Evolutionary conservation across 2,888 invertebrate species (phyloP), one percentile per base, ranked within the genome.

Genomic region (Andrena flavipes): DNA sequence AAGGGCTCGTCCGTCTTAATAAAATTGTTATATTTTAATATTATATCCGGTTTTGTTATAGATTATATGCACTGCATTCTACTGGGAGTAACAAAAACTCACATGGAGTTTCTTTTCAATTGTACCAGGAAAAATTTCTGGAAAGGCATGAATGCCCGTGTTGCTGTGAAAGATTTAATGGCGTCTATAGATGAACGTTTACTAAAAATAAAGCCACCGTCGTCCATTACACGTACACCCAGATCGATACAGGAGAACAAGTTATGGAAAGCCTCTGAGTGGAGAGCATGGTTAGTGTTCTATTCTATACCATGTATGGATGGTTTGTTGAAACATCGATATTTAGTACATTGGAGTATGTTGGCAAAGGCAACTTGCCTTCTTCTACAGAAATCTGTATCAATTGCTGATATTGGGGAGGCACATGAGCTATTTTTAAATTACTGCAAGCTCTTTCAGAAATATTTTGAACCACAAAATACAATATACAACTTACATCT

Each of bases 91-190:
- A 33, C 26, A 72, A 72, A 72, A 65, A 51, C 10, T 64, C 51
- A 72, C 35, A 64, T 64, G 64, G 64, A 72, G 59, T 49, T 59
- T 4, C 35, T 72, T 23, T 72, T 72, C 56, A 4, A 51, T 51
- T 54, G 51, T 65, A 72, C 51, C 64, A 72, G 64, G 54, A 72
- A 72, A n/a, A 72, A 72, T 64, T 72, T 62, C 64, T 64, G 72
- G 29, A 59, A 70, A n/a, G 56, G 10, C 29, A 59, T 35, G 59
- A 70, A 70, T 59, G 6, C 62, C 8, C 20, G 1, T 51, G 35
- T 65, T n/a, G 30, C 64, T 51, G 33, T 72, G 64, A 72, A 51
- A 4, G 26, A 26, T 72, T 72, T 72, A 35, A 72, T 23, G 1
- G 64, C 51, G 10, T 54, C 64, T n/a, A 72, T 72, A 72, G 51